Evolutionary conservation across 1,140 invertebrate genomes (phyloP), one percentile per base, ranked within the genome.

Genomic region (Tetramorium simillimum): DNA sequence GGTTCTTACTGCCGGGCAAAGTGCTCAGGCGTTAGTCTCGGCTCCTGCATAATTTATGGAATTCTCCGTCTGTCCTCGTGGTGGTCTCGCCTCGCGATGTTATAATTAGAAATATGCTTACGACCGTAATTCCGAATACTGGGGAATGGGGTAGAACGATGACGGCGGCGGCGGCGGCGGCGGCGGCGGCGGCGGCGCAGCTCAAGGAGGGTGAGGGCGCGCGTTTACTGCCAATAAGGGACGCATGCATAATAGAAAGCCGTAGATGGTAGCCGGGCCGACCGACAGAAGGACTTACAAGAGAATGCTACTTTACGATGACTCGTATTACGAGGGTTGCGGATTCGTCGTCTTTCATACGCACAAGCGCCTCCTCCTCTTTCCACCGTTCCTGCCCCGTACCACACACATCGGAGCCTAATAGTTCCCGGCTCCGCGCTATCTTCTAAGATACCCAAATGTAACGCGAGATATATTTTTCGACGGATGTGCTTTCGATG

Each of bases 141-240:
- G 69, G 12, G 53, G 69, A 49, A 69, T 14, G 86, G 24, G 18
- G 24, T 24, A 21, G 75, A 16, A 51, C 12, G 51, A 24, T n/a
- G 33, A 33, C 56, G 60, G 33, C 49, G 58, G 43, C 3, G 43
- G 37, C 60, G 75, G 40, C 56, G n/a, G 12, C 46, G n/a, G 12
- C 46, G 10, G 70, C 58, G 43, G 10, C 14, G 58, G 6, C 63
- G 37, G 7, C 7, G 67, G 12, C 56, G 40, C 18, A 49, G 58
- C 7, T 62, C 65, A 77, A 67, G 77, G 87, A 90, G 92, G 88
- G 88, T 91, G 90, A 92, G 65, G 40, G 88, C 87, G 28, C 88
- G 49, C 92, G 92, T 93, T 93, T 93, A 93, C 92, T 93, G 91
- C 92, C 92, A 93, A 93, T 93, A 93, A 93, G 92, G 92, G 92